Evolutionary conservation across 2,113 vertebrate genomes (phyloP), one percentile per base, ranked within the genome.

Genomic region (Silurus meridionalis): DNA sequence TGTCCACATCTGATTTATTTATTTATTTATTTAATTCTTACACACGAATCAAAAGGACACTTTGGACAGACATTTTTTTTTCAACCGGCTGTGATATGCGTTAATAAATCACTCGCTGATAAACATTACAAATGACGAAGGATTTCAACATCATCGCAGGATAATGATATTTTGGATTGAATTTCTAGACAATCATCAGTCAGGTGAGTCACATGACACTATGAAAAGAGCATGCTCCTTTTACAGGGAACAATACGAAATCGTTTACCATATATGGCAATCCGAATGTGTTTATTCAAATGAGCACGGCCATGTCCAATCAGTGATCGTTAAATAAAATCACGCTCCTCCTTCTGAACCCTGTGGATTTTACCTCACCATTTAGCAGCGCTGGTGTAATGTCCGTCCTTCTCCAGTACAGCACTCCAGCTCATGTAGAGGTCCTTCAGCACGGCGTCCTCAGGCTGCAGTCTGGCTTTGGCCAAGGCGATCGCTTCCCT

Each of bases 401-500:
- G 98, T 1, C 98, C 98, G 1, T 97, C 97, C 61, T 94, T 97
- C 90, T 99, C 98, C 57, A 99, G 92, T 57, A 95, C 17, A 0
- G 95, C 90, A 14, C 96, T 97, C 97, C 98, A 99, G 85, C 90
- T 93, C 66, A 92, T 94, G 92, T 97, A 98, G 0, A 99, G 93
- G 48, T 98, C 96, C 88, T 90, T 96, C 87, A 98, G 92, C 60
- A 96, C 75, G 0, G 96, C 96, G 61, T 99, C 97, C 0, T 97
- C 96, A 0, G 95, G 95, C 4, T 95, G 95, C 84, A 99, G 92
- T 83, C 97, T 91, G 83, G 97, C 96, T 91, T 97, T 98, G 13
- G 96, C 97, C 90, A 99, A 92, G 1, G 95, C 96, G 69, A 98
- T 95, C 66, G 98, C 97, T 93, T 99, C 98, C 91, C 98, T 99